phyloP scores from a whole-genome alignment of 2,888 invertebrate genomes.

The Lamproptera curius region DNA sequence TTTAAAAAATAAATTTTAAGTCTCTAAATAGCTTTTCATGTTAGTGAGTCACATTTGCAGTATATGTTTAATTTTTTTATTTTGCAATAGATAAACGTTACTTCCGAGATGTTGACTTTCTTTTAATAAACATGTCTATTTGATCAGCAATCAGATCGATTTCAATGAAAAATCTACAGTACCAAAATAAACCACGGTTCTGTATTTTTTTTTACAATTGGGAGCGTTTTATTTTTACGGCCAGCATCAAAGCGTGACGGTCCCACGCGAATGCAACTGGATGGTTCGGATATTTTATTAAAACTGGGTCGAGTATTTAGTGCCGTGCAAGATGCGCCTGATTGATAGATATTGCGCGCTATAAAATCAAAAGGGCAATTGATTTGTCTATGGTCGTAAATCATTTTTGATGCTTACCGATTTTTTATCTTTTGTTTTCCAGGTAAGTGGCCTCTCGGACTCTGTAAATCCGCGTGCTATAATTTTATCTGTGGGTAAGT shows the following conservation, averaged over 20 bases:
- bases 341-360: slow-evolving; percentile 15
- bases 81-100: no score
- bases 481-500: neutral
- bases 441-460: slow-evolving; percentile 12
- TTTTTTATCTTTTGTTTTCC: slow-evolving; percentile 9
- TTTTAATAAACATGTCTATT: no score
- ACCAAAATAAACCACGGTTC: no score
- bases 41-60: no score
- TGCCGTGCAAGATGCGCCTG: slow-evolving; percentile 17
- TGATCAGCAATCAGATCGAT: no score
- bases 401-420: slow-evolving; percentile 6
- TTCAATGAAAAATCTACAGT: neutral
- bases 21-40: no score
- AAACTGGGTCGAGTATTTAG: slow-evolving; percentile 20
- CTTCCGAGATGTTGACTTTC: no score
- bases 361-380: slow-evolving; percentile 12
- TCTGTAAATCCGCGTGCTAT: neutral
- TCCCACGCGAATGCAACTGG: slow-evolving; percentile 15
- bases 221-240: slow-evolving; percentile 8
- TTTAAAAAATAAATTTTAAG: no score
- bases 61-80: no score
- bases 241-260: slow-evolving; percentile 4
- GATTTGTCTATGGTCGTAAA: slow-evolving; percentile 11
- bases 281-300: slow-evolving; percentile 11
- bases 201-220: no score